Evolutionary conservation across 1,140 invertebrate species (phyloP).

Genomic region (Sitobion miscanthi): DNA sequence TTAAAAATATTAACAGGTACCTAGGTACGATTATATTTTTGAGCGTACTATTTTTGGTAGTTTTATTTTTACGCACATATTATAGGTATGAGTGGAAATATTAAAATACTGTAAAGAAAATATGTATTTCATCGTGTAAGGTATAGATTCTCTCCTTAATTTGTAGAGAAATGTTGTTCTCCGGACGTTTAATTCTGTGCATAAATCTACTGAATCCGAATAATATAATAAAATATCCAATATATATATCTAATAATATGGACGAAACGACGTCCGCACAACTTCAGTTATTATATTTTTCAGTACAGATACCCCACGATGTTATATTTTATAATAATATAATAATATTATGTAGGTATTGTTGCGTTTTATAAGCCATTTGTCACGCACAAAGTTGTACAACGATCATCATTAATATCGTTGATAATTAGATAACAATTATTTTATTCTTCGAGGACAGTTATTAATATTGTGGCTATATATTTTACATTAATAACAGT

Average conservation of each 20-base stretch:
- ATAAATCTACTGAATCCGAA: no score
- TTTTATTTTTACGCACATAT: not conserved
- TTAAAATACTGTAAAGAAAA: not conserved
- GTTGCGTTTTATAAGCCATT: not conserved
- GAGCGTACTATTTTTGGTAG: not conserved
- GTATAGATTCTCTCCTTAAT: no score
- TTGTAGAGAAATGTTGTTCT: no score
- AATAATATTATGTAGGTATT: no score
- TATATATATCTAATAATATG: no score
- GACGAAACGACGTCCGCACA: no score
- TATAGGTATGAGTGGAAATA: not conserved
- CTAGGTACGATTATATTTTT: not conserved
- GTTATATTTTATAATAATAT: no score
- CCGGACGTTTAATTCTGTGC: no score
- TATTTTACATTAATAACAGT: slow-evolving; percentile 15
- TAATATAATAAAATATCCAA: no score
- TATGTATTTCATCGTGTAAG: not conserved
- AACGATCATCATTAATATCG: not conserved
- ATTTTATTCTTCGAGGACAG: not conserved
- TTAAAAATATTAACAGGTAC: not conserved
- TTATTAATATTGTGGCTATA: not conserved
- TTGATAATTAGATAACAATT: not conserved
- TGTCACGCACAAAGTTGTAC: not conserved
- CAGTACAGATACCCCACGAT: no score
- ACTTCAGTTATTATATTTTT: no score